Conservation (phyloP, 2,113 vertebrate genomes). For the Dromas ardeola region DNA sequence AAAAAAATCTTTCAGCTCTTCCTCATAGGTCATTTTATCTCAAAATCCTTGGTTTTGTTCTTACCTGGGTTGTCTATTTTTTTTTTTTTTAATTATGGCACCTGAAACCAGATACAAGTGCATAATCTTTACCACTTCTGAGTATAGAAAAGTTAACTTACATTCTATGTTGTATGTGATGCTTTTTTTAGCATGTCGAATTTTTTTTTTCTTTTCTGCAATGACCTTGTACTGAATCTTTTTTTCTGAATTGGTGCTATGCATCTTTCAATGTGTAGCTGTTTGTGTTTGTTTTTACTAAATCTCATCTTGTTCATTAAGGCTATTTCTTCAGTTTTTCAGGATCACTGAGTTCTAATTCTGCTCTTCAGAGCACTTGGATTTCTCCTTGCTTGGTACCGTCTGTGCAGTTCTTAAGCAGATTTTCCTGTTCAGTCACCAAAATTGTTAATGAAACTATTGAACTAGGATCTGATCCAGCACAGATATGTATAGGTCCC, state of each 20-base stretch:
- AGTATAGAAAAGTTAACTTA: neutral
- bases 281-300: neutral
- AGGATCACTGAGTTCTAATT: neutral
- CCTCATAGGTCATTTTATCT: neutral
- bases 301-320: neutral
- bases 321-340: neutral
- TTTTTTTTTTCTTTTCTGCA: neutral
- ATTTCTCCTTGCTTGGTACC: neutral
- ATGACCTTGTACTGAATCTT: neutral
- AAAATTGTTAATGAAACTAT: neutral
- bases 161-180: neutral
- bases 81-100: neutral
- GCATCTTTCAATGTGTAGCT: neutral
- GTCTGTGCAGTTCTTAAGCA: neutral
- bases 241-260: neutral
- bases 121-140: neutral
- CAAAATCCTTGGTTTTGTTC: neutral
- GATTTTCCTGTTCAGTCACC: neutral
- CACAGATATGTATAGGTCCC: neutral
- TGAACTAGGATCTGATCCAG: neutral
- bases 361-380: neutral
- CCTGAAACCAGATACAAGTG: neutral
- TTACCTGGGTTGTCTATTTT: neutral
- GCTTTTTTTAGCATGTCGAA: neutral
- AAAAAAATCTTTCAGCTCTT: neutral